Percentiles rank a stretch among this genome's conserved stretches.
Evolutionary conservation across 2,113 vertebrate species (phyloP).

Genomic region (Scomber japonicus): DNA sequence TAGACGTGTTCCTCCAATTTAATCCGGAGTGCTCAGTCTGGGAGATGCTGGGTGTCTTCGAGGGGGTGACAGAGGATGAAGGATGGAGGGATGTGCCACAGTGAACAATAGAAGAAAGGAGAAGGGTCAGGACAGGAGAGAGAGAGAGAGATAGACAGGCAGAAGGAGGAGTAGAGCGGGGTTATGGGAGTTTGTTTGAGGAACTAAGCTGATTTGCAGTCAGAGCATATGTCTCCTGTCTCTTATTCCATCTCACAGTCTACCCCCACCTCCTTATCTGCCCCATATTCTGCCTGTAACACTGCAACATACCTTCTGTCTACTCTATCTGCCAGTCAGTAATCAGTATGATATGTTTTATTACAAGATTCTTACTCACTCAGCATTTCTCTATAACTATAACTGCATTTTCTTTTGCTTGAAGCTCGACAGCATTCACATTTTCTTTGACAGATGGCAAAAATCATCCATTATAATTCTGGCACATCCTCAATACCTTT

Average conservation of each 20-base stretch:
- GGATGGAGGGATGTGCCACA: constrained; percentile 22
- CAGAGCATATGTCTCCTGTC: constrained; percentile 65
- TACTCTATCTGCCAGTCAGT: not conserved
- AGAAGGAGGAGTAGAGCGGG: constrained; percentile 16
- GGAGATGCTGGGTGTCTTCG: constrained; percentile 17
- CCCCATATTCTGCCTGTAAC: constrained; percentile 9
- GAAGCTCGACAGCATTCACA: too few species aligned
- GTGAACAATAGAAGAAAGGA: constrained; percentile 43
- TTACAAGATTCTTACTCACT: not conserved
- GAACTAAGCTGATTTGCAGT: constrained; percentile 76
- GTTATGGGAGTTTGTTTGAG: constrained; percentile 62
- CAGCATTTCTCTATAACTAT: too few species aligned
- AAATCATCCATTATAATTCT: too few species aligned
- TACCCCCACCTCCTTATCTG: constrained; percentile 15
- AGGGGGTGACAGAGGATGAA: constrained; percentile 3
- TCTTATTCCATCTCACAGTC: constrained; percentile 38
- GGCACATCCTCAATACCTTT: too few species aligned
- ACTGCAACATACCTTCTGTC: constrained; percentile 12
- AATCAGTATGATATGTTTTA: not conserved
- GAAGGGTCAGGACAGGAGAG: constrained; percentile 19
- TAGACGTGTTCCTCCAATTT: constrained; percentile 26
- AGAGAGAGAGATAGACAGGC: not conserved
- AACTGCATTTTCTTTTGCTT: too few species aligned
- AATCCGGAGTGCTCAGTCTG: constrained; percentile 1
- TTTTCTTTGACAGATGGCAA: too few species aligned